A percentile compares a stretch with the other conserved stretches of the same genome.
phyloP scores from a whole-genome alignment of 1,140 invertebrate species.

The Zaprionus inermis region DNA sequence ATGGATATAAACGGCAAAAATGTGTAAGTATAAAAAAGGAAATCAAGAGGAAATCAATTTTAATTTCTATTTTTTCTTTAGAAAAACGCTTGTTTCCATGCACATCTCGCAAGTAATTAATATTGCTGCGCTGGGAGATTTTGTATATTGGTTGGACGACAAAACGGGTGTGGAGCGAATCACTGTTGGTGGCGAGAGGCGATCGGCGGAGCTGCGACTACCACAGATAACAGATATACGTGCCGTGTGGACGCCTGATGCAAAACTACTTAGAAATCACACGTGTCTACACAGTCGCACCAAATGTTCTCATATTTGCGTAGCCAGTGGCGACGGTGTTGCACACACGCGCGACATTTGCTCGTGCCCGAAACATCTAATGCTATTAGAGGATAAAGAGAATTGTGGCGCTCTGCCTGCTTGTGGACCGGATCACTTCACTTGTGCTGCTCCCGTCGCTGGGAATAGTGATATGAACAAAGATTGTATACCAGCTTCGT shows the following conservation, averaged over 20 bases:
- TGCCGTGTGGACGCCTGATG: constrained; percentile 85
- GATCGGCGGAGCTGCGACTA: constrained; percentile 85
- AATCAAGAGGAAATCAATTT: neutral
- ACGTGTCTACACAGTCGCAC: constrained; percentile 77
- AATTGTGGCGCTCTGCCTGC: constrained; percentile 89
- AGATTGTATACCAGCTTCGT: constrained; percentile 92
- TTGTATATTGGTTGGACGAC: constrained; percentile 93
- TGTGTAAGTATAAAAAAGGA: constrained; percentile 84
- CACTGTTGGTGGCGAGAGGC: constrained; percentile 85
- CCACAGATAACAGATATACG: constrained; percentile 87
- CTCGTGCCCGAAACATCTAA: constrained; percentile 90
- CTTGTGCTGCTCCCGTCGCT: constrained; percentile 86
- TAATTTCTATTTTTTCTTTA: constrained; percentile 25
- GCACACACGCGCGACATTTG: constrained; percentile 86
- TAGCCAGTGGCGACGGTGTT: constrained; percentile 87
- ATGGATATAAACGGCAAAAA: constrained; percentile 90
- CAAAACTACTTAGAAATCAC: constrained; percentile 75
- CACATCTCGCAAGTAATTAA: constrained; percentile 85
- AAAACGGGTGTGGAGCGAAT: constrained; percentile 86
- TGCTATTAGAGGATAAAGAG: constrained; percentile 88
- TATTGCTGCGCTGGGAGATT: constrained; percentile 88
- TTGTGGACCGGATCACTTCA: constrained; percentile 91
- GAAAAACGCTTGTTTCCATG: constrained; percentile 84
- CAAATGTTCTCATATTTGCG: constrained; percentile 86
- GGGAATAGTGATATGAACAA: constrained; percentile 83